Conservation (phyloP, 2,797 vertebrate species). For the Sebastiscus albofasciatus region DNA sequence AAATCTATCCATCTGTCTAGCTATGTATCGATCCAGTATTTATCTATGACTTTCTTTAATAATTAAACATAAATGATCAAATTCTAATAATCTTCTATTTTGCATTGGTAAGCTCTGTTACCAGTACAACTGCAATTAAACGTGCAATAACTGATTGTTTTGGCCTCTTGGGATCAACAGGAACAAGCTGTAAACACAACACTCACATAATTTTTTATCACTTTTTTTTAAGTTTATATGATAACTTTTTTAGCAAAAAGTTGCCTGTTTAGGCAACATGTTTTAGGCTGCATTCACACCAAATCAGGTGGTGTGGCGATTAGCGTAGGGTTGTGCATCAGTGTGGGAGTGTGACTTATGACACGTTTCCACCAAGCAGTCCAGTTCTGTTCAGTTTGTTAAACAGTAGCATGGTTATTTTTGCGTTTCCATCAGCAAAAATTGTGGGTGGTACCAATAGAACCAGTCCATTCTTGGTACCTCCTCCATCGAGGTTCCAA, state of each 20-base stretch:
- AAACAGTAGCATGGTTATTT: background rate
- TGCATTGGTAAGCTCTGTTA: background rate
- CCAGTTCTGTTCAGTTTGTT: background rate
- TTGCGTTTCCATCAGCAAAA: no score
- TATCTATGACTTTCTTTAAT: background rate
- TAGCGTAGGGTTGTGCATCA: no score
- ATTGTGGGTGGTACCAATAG: background rate
- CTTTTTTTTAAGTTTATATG: background rate
- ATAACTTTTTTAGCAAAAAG: background rate
- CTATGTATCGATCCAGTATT: background rate
- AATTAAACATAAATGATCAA: background rate
- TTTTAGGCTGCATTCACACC: no score
- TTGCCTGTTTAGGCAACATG: background rate
- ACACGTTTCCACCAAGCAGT: background rate
- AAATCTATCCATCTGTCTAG: background rate
- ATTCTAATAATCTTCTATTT: background rate
- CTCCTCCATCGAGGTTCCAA: background rate
- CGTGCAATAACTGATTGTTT: background rate
- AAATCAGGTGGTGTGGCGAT: no score
- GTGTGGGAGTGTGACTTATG: no score
- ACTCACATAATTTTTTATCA: no score
- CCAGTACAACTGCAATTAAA: background rate
- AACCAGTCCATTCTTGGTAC: background rate
- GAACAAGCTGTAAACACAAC: background rate
- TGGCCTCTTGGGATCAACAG: background rate